These are phyloP conservation scores for Pelecanoides urinatrix DNA, from an alignment of 2,113 vertebrate species.

Conservation along the genomic window DNA sequence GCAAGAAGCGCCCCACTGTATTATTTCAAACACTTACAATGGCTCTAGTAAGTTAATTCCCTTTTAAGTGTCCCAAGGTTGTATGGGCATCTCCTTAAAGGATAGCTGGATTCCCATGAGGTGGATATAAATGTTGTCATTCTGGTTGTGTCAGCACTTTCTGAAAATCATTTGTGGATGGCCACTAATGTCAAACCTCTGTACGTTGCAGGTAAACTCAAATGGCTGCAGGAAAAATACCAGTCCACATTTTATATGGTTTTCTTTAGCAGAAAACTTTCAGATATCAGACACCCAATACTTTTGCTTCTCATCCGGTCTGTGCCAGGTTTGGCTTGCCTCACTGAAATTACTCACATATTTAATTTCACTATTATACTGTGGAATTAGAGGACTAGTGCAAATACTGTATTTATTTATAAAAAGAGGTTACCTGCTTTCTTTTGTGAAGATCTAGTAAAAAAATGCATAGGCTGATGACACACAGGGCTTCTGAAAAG, in stretches of 20 bases:
- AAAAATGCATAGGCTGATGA: background rate
- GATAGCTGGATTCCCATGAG: background rate
- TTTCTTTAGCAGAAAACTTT: background rate
- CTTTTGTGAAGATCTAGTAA: background rate
- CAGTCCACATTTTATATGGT: background rate
- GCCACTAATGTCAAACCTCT: background rate
- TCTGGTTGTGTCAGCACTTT: background rate
- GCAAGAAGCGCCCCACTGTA: background rate
- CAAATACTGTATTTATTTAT: background rate
- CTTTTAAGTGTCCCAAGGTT: background rate
- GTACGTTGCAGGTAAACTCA: background rate
- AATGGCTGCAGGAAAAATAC: background rate
- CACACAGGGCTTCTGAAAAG: background rate
- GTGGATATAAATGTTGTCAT: background rate
- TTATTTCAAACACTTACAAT: background rate
- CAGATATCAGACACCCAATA: background rate
- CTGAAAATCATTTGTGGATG: background rate
- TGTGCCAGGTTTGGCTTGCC: background rate
- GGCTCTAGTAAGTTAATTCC: background rate
- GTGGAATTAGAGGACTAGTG: background rate
- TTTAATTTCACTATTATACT: background rate
- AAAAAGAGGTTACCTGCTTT: background rate
- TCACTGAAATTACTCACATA: background rate
- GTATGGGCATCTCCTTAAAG: background rate
- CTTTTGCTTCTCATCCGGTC: background rate